phyloP scores from a whole-genome alignment of 2,113 vertebrate genomes.

The Parotia lawesii region DNA sequence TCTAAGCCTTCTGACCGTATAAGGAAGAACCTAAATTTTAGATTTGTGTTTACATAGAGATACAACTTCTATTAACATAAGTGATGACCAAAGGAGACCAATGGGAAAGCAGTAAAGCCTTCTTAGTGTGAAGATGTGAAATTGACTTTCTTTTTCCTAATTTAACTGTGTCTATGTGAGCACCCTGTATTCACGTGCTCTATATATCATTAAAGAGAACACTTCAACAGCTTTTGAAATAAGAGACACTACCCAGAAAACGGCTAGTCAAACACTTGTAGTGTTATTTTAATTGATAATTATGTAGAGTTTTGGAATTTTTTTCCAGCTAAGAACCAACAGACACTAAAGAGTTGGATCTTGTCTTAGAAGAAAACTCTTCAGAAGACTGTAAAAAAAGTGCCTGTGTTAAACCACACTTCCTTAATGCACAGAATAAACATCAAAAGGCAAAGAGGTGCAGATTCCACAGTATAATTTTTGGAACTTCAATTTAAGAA shows the following conservation, averaged over 20 bases:
- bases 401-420: background rate
- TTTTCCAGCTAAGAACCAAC: background rate
- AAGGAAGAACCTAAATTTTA: background rate
- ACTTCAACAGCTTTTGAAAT: background rate
- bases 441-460: background rate
- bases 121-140: background rate
- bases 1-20: background rate
- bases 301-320: background rate
- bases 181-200: background rate
- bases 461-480: background rate
- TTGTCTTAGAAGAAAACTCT: background rate
- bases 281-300: background rate
- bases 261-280: background rate
- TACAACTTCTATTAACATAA: background rate
- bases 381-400: background rate
- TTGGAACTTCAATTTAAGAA: background rate
- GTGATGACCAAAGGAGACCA: background rate
- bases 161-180: fast-evolving
- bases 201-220: background rate
- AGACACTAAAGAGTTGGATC: background rate
- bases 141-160: background rate
- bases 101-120: background rate
- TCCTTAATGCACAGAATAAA: background rate
- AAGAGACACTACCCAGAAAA: background rate
- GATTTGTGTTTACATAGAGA: background rate